Evolutionary conservation across 2,888 invertebrate genomes (phyloP), one percentile per base, ranked within the genome.

Genomic region (Drosophila niveifrons): DNA sequence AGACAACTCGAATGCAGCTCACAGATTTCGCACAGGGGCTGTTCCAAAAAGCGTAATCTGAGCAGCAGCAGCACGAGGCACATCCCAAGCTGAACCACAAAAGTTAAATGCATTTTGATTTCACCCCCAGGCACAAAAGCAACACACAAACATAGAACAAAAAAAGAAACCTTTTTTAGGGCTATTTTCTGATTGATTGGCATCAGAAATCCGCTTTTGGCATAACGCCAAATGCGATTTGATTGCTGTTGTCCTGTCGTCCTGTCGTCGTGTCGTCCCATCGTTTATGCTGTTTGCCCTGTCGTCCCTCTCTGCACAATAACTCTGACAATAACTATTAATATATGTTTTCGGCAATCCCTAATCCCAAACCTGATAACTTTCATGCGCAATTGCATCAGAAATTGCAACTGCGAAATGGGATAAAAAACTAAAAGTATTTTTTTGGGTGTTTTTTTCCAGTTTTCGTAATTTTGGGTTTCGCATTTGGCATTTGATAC

Each of bases 121-220:
- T 78, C 78, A 76, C 63, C 77, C 71, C 51, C 62, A 23, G 51
- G 61, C 50, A 65, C 66, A 23, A 23, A 23, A 23, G 6, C 23
- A 23, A 23, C 23, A 74, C 50, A 65, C 51, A 59, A 66, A 75
- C 23, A 23, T 23, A 6, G 23, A 44, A 58, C n/a, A 69, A 56
- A 62, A 43, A 70, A 68, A 59, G 64, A 55, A 73, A 64, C 73
- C 70, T 73, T 82, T 75, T 62, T 70, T 55, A 41, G 56, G 61
- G 31, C 58, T 75, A 70, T 65, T 74, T 67, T 78, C 73, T 88
- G 88, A 88, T 88, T 89, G 88, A 88, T 88, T 85, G 89, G 62
- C 81, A 89, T 88, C 88, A 89, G 77, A 82, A 82, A 90, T 90
- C 90, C 81, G 90, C 78, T 88, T 90, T 78, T 82, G 80, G 80